Percentiles rank a stretch among this genome's conserved stretches.
phyloP scores from a whole-genome alignment of 2,113 vertebrate species.

The Tachysurus fulvidraco region DNA sequence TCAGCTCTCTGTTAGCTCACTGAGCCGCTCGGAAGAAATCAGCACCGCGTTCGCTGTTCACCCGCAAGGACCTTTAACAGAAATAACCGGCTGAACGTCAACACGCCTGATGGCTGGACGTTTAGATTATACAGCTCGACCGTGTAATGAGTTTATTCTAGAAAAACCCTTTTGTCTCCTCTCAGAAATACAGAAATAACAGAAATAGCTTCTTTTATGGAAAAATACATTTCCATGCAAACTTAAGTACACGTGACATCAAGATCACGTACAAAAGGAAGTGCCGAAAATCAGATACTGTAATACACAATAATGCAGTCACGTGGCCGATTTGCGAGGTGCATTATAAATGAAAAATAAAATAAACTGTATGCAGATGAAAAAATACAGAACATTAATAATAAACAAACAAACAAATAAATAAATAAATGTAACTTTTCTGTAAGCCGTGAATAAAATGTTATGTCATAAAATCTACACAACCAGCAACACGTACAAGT shows the following conservation, averaged over 20 bases:
- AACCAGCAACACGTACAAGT: neutral
- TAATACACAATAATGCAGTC: neutral
- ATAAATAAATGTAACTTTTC: neutral
- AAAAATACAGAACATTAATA: neutral
- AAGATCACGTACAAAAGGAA: neutral
- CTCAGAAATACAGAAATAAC: neutral
- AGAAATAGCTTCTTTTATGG: neutral
- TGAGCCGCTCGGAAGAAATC: neutral
- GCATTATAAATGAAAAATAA: no score
- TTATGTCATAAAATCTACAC: neutral
- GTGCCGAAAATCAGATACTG: neutral
- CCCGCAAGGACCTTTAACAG: neutral
- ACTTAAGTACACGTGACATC: no score
- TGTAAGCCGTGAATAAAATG: neutral
- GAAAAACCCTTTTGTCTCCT: neutral
- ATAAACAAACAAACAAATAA: neutral
- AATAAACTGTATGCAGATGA: neutral
- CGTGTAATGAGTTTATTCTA: neutral
- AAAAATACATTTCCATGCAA: no score
- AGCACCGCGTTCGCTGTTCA: neutral
- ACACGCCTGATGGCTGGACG: neutral
- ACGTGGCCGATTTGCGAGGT: no score
- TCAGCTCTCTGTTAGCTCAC: neutral
- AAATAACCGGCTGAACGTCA: slow-evolving; percentile 12
- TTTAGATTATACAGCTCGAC: slow-evolving; percentile 6